Evolutionary conservation across 2,797 vertebrate species (phyloP).

Genomic region (Trachops cirrhosus): DNA sequence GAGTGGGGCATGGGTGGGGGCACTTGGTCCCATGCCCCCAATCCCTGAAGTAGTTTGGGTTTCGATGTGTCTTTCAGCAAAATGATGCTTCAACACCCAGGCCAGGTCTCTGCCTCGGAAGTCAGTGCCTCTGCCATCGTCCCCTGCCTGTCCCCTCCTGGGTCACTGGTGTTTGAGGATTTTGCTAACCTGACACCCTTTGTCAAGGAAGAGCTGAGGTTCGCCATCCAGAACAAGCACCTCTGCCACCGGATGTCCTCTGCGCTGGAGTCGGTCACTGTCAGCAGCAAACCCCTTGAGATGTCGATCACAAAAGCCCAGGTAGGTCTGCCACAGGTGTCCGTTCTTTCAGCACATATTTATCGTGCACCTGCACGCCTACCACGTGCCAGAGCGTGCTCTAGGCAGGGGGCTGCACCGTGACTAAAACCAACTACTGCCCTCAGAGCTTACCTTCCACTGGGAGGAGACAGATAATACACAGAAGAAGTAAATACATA

Average conservation of each 20-base stretch:
- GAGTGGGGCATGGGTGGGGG: not conserved
- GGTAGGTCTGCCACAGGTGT: slow-evolving; percentile 68
- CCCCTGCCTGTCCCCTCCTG: slow-evolving; percentile 94
- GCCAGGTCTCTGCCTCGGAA: slow-evolving; percentile 91
- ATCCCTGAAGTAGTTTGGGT: slow-evolving; percentile 55
- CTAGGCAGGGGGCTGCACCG: not conserved
- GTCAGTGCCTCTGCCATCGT: slow-evolving; percentile 95
- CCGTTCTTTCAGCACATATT: fast-evolving
- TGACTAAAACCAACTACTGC: not conserved
- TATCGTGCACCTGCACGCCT: fast-evolving
- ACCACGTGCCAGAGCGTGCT: not conserved
- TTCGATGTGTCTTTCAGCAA: slow-evolving; percentile 82
- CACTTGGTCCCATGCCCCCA: not conserved
- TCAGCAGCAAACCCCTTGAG: slow-evolving; percentile 85
- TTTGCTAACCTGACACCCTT: slow-evolving; percentile 93
- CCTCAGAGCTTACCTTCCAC: not conserved
- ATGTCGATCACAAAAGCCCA: slow-evolving; percentile 80
- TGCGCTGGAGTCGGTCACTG: slow-evolving; percentile 85
- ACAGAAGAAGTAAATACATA: too few relatives aligned
- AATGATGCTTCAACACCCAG: slow-evolving; percentile 98
- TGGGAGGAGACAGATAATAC: not conserved
- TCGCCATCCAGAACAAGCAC: slow-evolving; percentile 92
- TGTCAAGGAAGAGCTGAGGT: slow-evolving; percentile 95
- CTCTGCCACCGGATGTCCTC: slow-evolving; percentile 88
- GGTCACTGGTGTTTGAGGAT: slow-evolving; percentile 93